Conservation (phyloP, 2,888 invertebrate species). For the Entomobrya proxima region DNA sequence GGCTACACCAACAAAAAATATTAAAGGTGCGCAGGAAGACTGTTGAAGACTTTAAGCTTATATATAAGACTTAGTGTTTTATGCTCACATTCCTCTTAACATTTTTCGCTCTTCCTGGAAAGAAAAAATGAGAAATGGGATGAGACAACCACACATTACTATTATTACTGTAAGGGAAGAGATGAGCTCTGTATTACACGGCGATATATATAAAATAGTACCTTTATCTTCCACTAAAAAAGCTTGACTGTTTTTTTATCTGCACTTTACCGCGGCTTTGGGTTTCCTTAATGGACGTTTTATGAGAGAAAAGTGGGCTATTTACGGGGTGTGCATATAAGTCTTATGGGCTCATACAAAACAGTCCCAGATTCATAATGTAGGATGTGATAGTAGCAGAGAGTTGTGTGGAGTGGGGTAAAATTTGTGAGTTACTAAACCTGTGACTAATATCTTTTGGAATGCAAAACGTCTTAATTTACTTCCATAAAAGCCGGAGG, state of each 20-base stretch:
- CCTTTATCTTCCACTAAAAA: slow-evolving; percentile 12
- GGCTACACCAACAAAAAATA: too few species aligned
- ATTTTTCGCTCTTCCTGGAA: slow-evolving; percentile 57
- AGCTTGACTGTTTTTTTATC: slow-evolving; percentile 45
- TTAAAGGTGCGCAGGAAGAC: not conserved
- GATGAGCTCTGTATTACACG: slow-evolving; percentile 41
- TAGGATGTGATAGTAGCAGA: not conserved
- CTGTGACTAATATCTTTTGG: slow-evolving; percentile 61
- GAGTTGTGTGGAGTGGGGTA: too few species aligned
- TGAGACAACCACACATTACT: slow-evolving; percentile 52
- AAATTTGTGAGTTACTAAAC: not conserved
- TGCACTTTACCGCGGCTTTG: not conserved
- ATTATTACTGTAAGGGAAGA: slow-evolving; percentile 61
- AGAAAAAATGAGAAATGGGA: slow-evolving; percentile 58
- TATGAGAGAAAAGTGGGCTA: slow-evolving; percentile 34
- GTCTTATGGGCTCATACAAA: too few species aligned
- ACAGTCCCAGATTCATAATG: not conserved
- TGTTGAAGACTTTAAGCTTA: not conserved
- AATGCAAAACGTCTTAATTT: slow-evolving; percentile 66
- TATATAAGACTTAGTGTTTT: not conserved
- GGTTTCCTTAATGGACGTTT: slow-evolving; percentile 19
- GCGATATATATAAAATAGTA: too few species aligned
- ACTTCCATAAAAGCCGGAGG: slow-evolving; percentile 32
- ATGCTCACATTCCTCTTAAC: slow-evolving; percentile 42
- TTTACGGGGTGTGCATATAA: not conserved